A percentile compares a stretch with the other conserved stretches of the same genome.
These are phyloP conservation scores for Leptodactylus fallax DNA, from an alignment of 2,797 vertebrate species.

Conservation along the genomic window DNA sequence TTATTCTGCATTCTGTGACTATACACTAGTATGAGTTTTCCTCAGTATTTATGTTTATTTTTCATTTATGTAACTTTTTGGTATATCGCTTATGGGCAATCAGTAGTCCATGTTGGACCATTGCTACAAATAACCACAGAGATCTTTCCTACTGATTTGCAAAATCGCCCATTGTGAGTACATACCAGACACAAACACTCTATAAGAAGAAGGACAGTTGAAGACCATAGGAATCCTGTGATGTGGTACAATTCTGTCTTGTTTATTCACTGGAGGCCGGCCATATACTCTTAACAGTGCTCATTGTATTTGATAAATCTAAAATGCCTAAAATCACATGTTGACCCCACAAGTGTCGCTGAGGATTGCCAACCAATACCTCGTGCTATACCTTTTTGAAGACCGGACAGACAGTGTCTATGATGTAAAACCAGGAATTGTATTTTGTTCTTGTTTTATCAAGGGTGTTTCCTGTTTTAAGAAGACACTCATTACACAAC, in stretches of 20 bases:
- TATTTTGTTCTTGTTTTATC: not conserved
- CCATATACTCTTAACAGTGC: constrained; percentile 41
- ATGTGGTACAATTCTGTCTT: constrained; percentile 58
- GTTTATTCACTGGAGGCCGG: constrained; percentile 42
- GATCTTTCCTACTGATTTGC: constrained; percentile 61
- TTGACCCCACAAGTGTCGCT: constrained; percentile 37
- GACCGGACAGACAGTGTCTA: not conserved
- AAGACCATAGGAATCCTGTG: constrained; percentile 52
- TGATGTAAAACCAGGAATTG: not conserved
- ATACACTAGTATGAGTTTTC: constrained; percentile 65
- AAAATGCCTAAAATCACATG: constrained; percentile 50
- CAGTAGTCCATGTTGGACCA: constrained; percentile 39
- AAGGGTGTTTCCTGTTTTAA: constrained; percentile 13
- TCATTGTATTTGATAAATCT: constrained; percentile 38
- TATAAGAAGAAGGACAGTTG: constrained; percentile 32
- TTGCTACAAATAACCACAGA: constrained; percentile 52
- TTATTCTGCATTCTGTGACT: constrained; percentile 51
- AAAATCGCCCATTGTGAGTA: constrained; percentile 42
- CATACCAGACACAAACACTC: constrained; percentile 10
- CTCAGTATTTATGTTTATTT: constrained; percentile 62
- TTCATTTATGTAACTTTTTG: constrained; percentile 56
- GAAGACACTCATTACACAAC: constrained; percentile 31
- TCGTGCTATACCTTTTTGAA: constrained; percentile 38
- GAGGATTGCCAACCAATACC: constrained; percentile 45
- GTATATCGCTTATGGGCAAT: constrained; percentile 55